Base-by-base conservation (phyloP, 37 sponge, comb jelly and placozoan genomes). In the Cliona cf. orientalis region DNA sequence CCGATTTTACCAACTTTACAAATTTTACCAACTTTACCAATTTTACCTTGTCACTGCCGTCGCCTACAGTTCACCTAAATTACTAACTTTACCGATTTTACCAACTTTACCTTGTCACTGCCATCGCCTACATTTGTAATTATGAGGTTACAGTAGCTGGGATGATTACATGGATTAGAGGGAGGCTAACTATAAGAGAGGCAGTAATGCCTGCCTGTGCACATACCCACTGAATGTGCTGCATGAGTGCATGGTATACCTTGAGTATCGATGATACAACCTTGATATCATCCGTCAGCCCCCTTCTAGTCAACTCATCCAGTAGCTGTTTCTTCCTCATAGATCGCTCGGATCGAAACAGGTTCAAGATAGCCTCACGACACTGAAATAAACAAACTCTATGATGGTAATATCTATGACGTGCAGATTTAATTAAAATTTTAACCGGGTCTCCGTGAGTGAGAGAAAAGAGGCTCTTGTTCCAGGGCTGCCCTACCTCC, bases 241-340 rank as follows among this genome's bases (percentile, higher is more conserved):
- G 5, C 77, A 4, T 32, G 25, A 38, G 11, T 31, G 6, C 55
- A 31, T 26, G 59, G 2, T 55, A 31, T 39, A 81, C 71, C 44
- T 57, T 57, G 35, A 70, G 35, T 42, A 5, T 11, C 0, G 69
- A 35, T 11, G 22, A 58, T 1, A 53, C 19, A 41, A 31, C 40
- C 32, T 66, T 83, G 53, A 46, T 53, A 5, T 58, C 67, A 33
- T 40, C 32, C 41, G 39, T 14, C 11, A 37, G 26, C 40, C 69
- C 72, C 34, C 38, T 44, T 26, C 37, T 58, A 29, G 25, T 46
- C 26, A 81, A 46, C 57, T 58, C 62, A 1, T 85, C 91, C 36
- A 75, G 12, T n/a, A 91, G 40, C 35, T 76, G 82, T 57, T 77
- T 77, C 71, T 71, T 75, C 37, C 53, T 66, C n/a, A 91, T 9